phyloP scores from a whole-genome alignment of 2,113 vertebrate genomes.

The Clarias macrocephalus region DNA sequence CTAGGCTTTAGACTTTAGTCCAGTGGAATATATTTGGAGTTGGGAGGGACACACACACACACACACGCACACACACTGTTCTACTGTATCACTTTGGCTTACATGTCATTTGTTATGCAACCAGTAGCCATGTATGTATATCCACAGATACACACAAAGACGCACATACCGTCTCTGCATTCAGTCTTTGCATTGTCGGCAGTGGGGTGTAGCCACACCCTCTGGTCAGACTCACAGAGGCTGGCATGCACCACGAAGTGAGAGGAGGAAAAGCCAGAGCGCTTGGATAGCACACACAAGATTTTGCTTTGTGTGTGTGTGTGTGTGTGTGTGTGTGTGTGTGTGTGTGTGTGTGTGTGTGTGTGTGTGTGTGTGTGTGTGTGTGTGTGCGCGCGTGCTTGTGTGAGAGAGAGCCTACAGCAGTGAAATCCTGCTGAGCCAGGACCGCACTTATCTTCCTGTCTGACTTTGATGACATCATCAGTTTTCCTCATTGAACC shows the following conservation, averaged over 20 bases:
- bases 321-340: neutral
- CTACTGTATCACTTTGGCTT: conserved; percentile 45
- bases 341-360: neutral
- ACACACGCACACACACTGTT: conserved; percentile 17
- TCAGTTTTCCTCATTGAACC: conserved; percentile 49
- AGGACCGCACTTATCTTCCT: conserved; percentile 47
- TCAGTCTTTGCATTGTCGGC: conserved; percentile 54
- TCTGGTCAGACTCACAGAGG: conserved; percentile 66
- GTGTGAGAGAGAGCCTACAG: neutral
- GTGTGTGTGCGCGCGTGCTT: neutral
- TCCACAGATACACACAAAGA: neutral
- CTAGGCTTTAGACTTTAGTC: neutral
- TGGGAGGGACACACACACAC: conserved; percentile 29
- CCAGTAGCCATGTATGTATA: conserved; percentile 40
- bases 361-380: conserved; percentile 14
- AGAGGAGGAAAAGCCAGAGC: conserved; percentile 38
- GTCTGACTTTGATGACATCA: conserved; percentile 60
- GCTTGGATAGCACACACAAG: conserved; percentile 11
- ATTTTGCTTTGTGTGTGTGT: conserved; percentile 24
- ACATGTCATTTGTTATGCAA: conserved; percentile 52
- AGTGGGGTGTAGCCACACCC: conserved; percentile 57
- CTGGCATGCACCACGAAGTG: conserved; percentile 45
- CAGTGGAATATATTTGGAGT: neutral
- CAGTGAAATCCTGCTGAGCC: conserved; percentile 36
- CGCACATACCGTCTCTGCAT: conserved; percentile 34